Conservation (phyloP, 2,113 vertebrate species). For the Otolemur garnettii region DNA sequence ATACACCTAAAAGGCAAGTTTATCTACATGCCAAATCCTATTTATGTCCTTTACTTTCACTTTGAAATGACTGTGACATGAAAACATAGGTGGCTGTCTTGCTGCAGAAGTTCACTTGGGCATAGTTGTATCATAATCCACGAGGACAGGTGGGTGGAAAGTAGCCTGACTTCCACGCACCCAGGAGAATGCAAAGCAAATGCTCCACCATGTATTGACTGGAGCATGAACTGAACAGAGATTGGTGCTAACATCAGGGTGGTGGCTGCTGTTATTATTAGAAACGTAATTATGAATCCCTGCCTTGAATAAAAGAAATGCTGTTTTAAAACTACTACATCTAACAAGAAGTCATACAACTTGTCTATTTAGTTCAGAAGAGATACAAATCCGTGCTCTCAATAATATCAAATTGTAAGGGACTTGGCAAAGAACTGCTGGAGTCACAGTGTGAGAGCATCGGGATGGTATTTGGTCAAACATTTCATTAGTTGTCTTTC, state of each 20-base stretch:
- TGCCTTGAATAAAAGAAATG: slow-evolving; percentile 43
- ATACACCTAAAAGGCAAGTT: neutral
- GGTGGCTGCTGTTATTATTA: slow-evolving; percentile 59
- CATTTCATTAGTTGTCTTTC: neutral
- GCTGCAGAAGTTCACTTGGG: neutral
- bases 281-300: slow-evolving; percentile 64
- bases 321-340: slow-evolving; percentile 49
- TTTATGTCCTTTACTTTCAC: neutral
- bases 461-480: neutral
- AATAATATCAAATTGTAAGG: neutral
- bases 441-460: neutral
- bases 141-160: slow-evolving; percentile 47
- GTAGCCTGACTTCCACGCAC: neutral
- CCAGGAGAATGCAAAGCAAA: slow-evolving; percentile 1
- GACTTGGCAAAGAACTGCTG: neutral
- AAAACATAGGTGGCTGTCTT: neutral
- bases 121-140: slow-evolving; percentile 31
- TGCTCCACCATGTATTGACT: neutral
- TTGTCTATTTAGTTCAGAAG: neutral
- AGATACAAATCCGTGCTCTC: neutral
- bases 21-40: neutral
- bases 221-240: neutral
- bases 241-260: neutral
- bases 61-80: neutral
- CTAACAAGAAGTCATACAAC: slow-evolving; percentile 36